A percentile compares a stretch with the other conserved stretches of the same genome.
These are phyloP conservation scores for Sciaenops ocellatus DNA, from an alignment of 2,797 vertebrate genomes.

Conservation along the genomic window DNA sequence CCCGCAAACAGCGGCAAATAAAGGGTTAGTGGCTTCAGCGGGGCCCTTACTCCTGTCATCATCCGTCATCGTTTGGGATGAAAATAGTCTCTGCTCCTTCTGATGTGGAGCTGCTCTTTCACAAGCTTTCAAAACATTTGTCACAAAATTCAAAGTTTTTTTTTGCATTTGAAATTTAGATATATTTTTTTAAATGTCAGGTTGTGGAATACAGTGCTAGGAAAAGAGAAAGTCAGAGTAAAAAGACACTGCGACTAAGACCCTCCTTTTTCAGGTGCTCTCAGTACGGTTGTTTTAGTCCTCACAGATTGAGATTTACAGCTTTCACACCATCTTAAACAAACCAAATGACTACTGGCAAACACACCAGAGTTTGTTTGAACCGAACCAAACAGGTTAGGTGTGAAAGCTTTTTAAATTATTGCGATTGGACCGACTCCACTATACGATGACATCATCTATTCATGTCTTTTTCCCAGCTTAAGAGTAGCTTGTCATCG, in stretches of 20 bases:
- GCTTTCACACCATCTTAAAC: neutral
- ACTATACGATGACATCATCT: neutral
- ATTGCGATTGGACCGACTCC: neutral
- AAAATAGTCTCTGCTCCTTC: conserved; percentile 37
- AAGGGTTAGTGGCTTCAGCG: conserved; percentile 29
- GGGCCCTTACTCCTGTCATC: conserved; percentile 35
- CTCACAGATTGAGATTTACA: neutral
- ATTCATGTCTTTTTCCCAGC: neutral
- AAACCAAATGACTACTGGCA: neutral
- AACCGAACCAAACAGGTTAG: neutral
- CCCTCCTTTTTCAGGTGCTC: neutral
- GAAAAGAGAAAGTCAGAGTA: neutral
- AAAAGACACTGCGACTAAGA: too few relatives aligned
- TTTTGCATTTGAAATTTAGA: neutral
- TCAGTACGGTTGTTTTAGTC: neutral
- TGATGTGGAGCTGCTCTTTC: conserved; percentile 35
- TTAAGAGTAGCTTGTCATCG: neutral
- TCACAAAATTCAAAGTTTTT: neutral
- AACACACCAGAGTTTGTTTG: neutral
- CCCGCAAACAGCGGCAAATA: conserved; percentile 69
- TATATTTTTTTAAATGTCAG: neutral
- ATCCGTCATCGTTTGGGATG: conserved; percentile 18
- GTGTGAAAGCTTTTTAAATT: neutral
- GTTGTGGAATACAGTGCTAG: neutral
- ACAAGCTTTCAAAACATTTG: conserved; percentile 13